Percentiles rank a stretch among this genome's conserved stretches.
Evolutionary conservation across 2,888 invertebrate genomes (phyloP).

Genomic region (Tortricodes alternella): DNA sequence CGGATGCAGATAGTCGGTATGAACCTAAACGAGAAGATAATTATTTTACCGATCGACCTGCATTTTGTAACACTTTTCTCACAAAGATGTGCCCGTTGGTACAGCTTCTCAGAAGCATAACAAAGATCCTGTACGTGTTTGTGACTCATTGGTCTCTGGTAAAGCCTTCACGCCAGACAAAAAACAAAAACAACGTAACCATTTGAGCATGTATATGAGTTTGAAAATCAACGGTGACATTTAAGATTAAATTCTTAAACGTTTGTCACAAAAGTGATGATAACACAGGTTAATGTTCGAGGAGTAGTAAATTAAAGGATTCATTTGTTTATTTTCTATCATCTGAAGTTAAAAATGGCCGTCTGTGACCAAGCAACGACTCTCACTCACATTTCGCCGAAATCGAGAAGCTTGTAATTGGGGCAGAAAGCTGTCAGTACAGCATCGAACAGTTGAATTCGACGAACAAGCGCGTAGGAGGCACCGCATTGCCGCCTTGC

Average conservation of each 20-base stretch:
- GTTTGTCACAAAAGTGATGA: conserved; percentile 7
- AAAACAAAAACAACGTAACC: conserved; percentile 44
- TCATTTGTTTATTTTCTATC: not conserved
- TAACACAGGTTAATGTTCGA: not conserved
- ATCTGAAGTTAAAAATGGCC: conserved; percentile 5
- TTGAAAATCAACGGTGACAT: conserved; percentile 19
- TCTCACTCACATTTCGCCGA: conserved; percentile 27
- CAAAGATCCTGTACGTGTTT: conserved; percentile 76
- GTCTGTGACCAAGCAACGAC: conserved; percentile 16
- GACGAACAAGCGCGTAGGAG: conserved; percentile 75
- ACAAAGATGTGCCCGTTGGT: conserved; percentile 66
- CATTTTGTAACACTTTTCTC: conserved; percentile 71
- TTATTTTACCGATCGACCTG: conserved; percentile 65
- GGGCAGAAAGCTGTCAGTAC: conserved; percentile 67
- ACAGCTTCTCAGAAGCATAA: conserved; percentile 75
- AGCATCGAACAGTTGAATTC: conserved; percentile 71
- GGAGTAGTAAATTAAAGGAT: conserved; percentile 23
- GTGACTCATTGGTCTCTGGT: conserved; percentile 66
- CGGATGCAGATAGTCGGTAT: conserved; percentile 15
- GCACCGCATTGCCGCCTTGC: conserved; percentile 59
- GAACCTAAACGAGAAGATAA: conserved; percentile 43
- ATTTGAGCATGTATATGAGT: conserved; percentile 37
- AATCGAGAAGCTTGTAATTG: conserved; percentile 54
- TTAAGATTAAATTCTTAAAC: conserved; percentile 23
- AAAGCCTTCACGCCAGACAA: conserved; percentile 64